Evolutionary conservation across 1,140 invertebrate species (phyloP), one percentile per base, ranked within the genome.

Genomic region (Cepaea nemoralis): DNA sequence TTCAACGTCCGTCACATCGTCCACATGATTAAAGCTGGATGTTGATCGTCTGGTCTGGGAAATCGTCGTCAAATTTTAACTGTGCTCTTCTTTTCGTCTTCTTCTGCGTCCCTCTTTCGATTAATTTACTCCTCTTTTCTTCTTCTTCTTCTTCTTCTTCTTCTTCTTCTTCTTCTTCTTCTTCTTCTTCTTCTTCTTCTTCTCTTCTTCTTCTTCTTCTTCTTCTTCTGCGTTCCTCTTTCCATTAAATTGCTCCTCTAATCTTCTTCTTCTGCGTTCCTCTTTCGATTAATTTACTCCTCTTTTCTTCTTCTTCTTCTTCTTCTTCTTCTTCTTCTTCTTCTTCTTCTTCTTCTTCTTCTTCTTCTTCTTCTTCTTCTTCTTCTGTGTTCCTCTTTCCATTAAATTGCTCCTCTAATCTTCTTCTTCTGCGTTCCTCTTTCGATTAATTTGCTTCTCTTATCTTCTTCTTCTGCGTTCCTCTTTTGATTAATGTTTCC

Each of bases 161-260:
- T 8, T 27, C 16, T 45, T 5, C 24, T 42, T 22, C 12, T 45
- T 6, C 14, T 12, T 40, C 37, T 27, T 33, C 6, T 22, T 22
- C 24, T 39, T 39, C 35, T 8, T 55, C 55, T 37, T 37, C 48
- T 33, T 19, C 31, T 37, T n/a, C 76, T 24, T 37, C 37, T 35
- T 24, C 22, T 59, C 59, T 63, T n/a, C 33, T 59, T 24, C 63
- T n/a, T 63, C 76, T 77, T 16, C 31, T 66, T 63, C 50, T 19
- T 12, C 45, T 48, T 19, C 19, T 19, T 48, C 45, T 48, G 8
- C 45, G 8, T 48, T 19, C 19, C 45, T 48, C 45, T 48, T 19
- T 48, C n/a, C n/a, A n/a, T n/a, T n/a, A n/a, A n/a, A n/a, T n/a
- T n/a, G n/a, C n/a, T n/a, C n/a, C n/a, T n/a, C n/a, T n/a, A n/a